phyloP scores from a whole-genome alignment of 2,797 vertebrate species.

The Arnoldichthys spilopterus region DNA sequence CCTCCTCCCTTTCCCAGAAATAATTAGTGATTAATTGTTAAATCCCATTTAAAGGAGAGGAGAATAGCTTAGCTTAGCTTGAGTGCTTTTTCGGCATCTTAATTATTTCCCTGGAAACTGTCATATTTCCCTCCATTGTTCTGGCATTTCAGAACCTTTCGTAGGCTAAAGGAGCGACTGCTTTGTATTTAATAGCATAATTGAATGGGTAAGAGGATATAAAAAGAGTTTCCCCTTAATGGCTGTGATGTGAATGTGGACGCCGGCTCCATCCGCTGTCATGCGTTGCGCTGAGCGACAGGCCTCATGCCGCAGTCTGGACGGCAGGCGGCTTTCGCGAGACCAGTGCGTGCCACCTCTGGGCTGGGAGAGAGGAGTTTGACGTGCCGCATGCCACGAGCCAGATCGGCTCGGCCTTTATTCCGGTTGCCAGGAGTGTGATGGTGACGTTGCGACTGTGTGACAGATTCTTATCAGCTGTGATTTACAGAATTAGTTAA shows the following conservation, averaged over 20 bases:
- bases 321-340: not conserved
- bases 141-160: conserved; percentile 34
- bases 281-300: not conserved
- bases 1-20: conserved; percentile 49
- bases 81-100: conserved; percentile 55
- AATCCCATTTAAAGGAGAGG: conserved; percentile 47
- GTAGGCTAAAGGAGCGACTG: conserved; percentile 28
- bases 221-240: conserved; percentile 30
- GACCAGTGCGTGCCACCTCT: not conserved
- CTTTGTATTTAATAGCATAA: conserved; percentile 32
- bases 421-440: conserved; percentile 56
- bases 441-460: conserved; percentile 39
- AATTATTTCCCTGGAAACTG: conserved; percentile 59
- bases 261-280: conserved; percentile 1
- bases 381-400: not conserved
- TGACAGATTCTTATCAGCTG: conserved; percentile 74
- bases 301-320: not conserved
- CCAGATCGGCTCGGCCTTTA: conserved; percentile 60
- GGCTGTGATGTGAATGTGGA: conserved; percentile 18
- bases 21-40: conserved; percentile 66
- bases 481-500: conserved; percentile 83
- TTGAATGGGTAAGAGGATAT: conserved; percentile 20
- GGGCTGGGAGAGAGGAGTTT: not conserved
- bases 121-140: conserved; percentile 54
- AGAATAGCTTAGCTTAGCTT: conserved; percentile 41